Evolutionary conservation across 2,113 vertebrate genomes (phyloP).

Genomic region (Oceanites oceanicus): DNA sequence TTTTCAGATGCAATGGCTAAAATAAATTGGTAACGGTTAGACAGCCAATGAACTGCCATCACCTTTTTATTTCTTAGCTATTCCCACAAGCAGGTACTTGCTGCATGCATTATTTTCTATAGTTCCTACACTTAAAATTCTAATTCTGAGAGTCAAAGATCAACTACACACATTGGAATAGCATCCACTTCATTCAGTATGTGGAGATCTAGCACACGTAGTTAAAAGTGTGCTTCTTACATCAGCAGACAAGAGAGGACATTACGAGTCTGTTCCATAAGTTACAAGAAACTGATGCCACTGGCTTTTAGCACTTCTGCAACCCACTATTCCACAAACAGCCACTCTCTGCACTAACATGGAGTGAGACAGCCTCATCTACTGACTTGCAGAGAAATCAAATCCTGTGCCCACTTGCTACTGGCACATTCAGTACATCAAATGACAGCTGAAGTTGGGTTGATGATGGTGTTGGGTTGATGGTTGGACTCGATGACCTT

Average conservation of each 20-base stretch:
- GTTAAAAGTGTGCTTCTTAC: neutral
- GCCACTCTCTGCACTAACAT: neutral
- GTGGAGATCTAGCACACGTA: fast-evolving
- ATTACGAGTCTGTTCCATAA: neutral
- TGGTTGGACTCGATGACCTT: no score
- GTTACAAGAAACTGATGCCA: neutral
- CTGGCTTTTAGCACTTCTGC: neutral
- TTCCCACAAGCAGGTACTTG: neutral
- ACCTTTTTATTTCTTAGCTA: neutral
- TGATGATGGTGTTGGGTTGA: no score
- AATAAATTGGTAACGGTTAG: neutral
- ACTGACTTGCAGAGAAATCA: neutral
- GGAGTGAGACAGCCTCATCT: neutral
- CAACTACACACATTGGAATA: neutral
- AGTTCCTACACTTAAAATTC: neutral
- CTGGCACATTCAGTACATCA: neutral
- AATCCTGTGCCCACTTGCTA: neutral
- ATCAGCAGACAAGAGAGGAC: neutral
- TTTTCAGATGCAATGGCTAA: neutral
- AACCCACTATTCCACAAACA: neutral
- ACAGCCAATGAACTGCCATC: neutral
- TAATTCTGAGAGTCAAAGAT: neutral
- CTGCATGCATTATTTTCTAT: neutral
- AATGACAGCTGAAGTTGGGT: neutral
- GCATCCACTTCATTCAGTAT: neutral